A percentile compares a stretch with the other conserved stretches of the same genome.
These are phyloP conservation scores for human DNA, from an alignment of 2,113 vertebrate genomes.

Conservation along the genomic window GRCh38 chr12:25513501-25514000, in stretches of 20 bases:
- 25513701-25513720: not conserved
- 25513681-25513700: not conserved
- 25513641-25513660: too few relatives aligned
- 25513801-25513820: not conserved
- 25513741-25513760: not conserved
- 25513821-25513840: not conserved
- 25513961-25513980: not conserved
- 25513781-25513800: not conserved
- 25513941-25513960: not conserved
- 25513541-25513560: too few relatives aligned
- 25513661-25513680: not conserved
- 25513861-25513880: not conserved
- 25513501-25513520: too few relatives aligned
- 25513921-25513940: not conserved
- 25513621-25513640: too few relatives aligned
- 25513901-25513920: not conserved
- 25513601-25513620: too few relatives aligned
- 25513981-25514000: not conserved
- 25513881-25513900: not conserved
- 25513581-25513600: too few relatives aligned
- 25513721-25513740: not conserved
- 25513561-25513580: too few relatives aligned
- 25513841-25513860: not conserved
- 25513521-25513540: too few relatives aligned
- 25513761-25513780: not conserved